Percentiles rank a stretch among this genome's conserved stretches.
Conservation (phyloP, 2,797 vertebrate species). For the Telmatherina bonti region DNA sequence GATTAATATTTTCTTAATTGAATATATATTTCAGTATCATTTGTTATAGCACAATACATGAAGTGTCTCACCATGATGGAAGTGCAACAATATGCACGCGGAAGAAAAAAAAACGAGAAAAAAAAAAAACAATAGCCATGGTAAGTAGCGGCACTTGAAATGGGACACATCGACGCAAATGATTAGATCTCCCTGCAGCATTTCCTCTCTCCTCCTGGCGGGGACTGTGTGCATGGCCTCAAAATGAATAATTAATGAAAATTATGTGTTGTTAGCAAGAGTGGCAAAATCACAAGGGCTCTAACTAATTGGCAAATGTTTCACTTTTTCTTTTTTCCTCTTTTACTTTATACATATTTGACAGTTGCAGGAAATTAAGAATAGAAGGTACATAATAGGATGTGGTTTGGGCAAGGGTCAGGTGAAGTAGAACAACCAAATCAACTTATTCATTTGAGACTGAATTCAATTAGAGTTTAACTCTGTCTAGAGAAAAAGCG, state of each 20-base stretch:
- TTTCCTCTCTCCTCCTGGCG: constrained; percentile 59
- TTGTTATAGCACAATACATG: neutral
- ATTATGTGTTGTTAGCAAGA: constrained; percentile 81
- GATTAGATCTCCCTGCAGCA: constrained; percentile 63
- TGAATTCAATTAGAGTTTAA: constrained; percentile 64
- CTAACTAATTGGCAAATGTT: constrained; percentile 75
- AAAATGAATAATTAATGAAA: constrained; percentile 84
- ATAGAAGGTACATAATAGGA: constrained; percentile 56
- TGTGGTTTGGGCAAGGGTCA: constrained; percentile 51
- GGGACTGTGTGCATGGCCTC: constrained; percentile 58
- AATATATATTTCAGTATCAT: neutral
- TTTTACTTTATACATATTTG: constrained; percentile 54
- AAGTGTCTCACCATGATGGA: neutral
- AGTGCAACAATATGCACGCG: constrained; percentile 8
- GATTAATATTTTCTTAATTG: neutral
- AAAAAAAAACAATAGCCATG: constrained; percentile 26
- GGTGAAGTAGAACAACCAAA: constrained; percentile 44
- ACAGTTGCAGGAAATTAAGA: constrained; percentile 67
- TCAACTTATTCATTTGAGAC: constrained; percentile 55
- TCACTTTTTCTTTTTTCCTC: constrained; percentile 30
- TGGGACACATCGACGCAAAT: constrained; percentile 47
- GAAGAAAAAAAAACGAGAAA: constrained; percentile 9
- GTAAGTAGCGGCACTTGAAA: constrained; percentile 46
- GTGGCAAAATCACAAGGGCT: constrained; percentile 78
- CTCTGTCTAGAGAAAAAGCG: constrained; percentile 23